Evolutionary conservation across 2,888 invertebrate genomes (phyloP).

Genomic region (Ommatoiulus sabulosus): DNA sequence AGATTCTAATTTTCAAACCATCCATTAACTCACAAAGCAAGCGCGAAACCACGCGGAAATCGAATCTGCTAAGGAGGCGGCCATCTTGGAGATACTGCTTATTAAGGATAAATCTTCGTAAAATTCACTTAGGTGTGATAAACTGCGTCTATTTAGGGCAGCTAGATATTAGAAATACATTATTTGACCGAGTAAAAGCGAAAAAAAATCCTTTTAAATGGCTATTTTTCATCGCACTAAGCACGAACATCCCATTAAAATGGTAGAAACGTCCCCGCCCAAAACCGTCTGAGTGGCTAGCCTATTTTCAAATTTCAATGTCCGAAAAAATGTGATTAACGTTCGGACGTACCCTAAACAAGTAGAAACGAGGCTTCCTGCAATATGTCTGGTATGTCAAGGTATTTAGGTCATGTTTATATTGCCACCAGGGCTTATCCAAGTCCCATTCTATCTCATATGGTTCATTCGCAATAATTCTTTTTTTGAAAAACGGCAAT

Average conservation of each 20-base stretch:
- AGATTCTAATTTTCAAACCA: too few relatives aligned
- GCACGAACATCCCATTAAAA: conserved; percentile 29
- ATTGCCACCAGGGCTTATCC: conserved; percentile 18
- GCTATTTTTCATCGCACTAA: background rate
- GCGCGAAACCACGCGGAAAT: too few relatives aligned
- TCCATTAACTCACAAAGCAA: too few relatives aligned
- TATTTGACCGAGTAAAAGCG: conserved; percentile 39
- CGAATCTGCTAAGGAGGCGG: too few relatives aligned
- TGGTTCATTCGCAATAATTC: conserved; percentile 44
- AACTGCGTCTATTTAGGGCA: background rate
- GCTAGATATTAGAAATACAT: background rate
- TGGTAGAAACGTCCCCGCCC: conserved; percentile 2
- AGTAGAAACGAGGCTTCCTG: conserved; percentile 21
- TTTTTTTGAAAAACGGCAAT: conserved; percentile 16
- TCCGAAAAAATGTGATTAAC: background rate
- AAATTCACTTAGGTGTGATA: background rate
- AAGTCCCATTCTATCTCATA: conserved; percentile 49
- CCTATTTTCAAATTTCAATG: conserved; percentile 23
- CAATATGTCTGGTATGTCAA: conserved; percentile 33
- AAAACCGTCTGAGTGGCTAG: conserved; percentile 42
- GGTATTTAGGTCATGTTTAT: conserved; percentile 52
- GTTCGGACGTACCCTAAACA: conserved; percentile 9
- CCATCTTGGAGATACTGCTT: background rate
- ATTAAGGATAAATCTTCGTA: background rate
- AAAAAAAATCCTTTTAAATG: conserved; percentile 15